Evolutionary conservation across 2,797 vertebrate species (phyloP).

Genomic region (Sarcoramphus papa): DNA sequence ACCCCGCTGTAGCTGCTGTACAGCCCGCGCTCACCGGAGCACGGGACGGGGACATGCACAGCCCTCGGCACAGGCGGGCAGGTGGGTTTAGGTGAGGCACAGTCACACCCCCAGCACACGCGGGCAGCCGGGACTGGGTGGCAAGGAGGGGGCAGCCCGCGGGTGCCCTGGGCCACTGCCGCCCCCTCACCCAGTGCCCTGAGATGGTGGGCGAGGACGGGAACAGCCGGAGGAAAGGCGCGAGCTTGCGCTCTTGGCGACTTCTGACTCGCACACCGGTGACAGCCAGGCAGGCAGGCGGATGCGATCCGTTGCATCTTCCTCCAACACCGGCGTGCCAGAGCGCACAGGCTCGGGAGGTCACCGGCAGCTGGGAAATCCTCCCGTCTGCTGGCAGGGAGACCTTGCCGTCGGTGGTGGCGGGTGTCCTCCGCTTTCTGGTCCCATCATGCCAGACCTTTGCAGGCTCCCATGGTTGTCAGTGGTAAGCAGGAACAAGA

Average conservation of each 20-base stretch:
- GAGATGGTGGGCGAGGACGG: rapidly evolving
- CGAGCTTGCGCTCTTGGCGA: rapidly evolving
- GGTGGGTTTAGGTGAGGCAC: background rate
- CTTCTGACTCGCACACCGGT: rapidly evolving
- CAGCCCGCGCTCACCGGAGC: background rate
- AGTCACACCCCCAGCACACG: rapidly evolving
- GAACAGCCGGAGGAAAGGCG: background rate
- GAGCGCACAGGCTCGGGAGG: rapidly evolving
- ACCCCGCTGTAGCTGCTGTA: background rate
- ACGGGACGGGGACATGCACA: rapidly evolving
- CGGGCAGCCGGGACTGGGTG: background rate
- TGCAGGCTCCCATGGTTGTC: background rate
- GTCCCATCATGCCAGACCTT: background rate
- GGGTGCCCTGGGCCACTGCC: rapidly evolving
- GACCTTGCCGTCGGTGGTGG: background rate
- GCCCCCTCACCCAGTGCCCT: rapidly evolving
- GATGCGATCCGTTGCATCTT: background rate
- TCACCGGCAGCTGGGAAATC: background rate
- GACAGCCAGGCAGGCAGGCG: background rate
- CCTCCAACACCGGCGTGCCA: rapidly evolving
- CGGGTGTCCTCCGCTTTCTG: background rate
- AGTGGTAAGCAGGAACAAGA: background rate
- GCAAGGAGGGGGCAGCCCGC: background rate
- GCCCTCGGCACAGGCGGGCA: background rate
- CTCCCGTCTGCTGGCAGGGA: background rate